Evolutionary conservation across 2,113 vertebrate species (phyloP), one percentile per base, ranked within the genome.

Genomic region (Leucoraja erinaceus): DNA sequence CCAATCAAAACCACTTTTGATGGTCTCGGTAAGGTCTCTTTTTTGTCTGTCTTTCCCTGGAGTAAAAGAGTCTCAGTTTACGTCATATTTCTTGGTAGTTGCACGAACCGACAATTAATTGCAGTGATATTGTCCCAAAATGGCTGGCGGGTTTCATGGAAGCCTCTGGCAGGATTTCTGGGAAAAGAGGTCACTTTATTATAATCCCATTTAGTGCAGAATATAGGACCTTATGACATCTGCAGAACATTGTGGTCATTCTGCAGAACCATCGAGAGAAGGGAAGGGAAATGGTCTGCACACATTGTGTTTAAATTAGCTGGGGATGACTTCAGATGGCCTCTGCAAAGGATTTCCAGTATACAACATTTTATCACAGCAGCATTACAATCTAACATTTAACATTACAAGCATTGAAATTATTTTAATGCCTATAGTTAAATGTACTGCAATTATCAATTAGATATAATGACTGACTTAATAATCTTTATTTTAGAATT

Each of bases 181-280:
- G 8, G 68, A 72, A 33, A 91, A 91, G 70, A 91, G 68, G 22
- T 72, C 90, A 72, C 70, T 91, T 59, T 54, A 74, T 33, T 74
- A 12, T 72, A 72, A 72, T 91, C 68, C 68, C 38, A 54, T 91
- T 74, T 72, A 72, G 5, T 12, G 28, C 66, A 91, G 20, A 33
- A 38, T 90, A 38, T 59, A 72, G 63, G 31, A 66, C 7, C 90
- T 47, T 72, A 33, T 91, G 90, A 74, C 90, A 72, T 74, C 22
- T 91, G 33, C 88, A 91, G 70, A 91, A 22, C n/a, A 68, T 47
- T 72, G 31, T 54, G 90, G 90, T 91, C 68, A 91, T 28, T 91
- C 11, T 47, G 38, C 38, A 10, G 8, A 54, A 74, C 54, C 66
- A 91, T 25, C 14, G 38, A 68, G 18, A 22, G 28, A 25, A 22